Conservation (phyloP, 2,888 invertebrate genomes). For the Stegana nigrithorax region DNA sequence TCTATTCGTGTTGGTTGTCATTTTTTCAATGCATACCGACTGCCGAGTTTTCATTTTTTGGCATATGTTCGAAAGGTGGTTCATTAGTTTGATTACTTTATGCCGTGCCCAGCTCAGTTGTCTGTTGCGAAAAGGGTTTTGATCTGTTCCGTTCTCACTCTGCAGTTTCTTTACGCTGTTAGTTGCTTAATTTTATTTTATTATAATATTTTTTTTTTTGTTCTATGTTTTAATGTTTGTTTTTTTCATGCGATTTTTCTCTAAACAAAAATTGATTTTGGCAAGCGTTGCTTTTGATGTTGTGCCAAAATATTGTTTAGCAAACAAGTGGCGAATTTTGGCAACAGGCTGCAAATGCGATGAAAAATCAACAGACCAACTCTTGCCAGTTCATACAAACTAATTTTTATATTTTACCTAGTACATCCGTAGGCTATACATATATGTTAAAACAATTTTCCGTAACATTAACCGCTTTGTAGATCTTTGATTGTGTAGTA, state of each 20-base stretch:
- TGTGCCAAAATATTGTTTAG: constrained; percentile 57
- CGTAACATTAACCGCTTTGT: no score
- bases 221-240: constrained; percentile 23
- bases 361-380: no score
- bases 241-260: no score
- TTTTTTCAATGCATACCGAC: background rate
- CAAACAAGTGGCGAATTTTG: constrained; percentile 40
- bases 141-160: background rate
- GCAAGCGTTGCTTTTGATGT: constrained; percentile 52
- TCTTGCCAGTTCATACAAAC: no score
- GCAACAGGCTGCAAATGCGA: no score
- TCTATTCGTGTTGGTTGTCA: constrained; percentile 45
- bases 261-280: constrained; percentile 49
- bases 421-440: no score
- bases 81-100: constrained; percentile 31
- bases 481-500: no score
- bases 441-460: no score
- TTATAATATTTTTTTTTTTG: constrained; percentile 2
- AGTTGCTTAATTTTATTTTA: background rate
- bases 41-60: background rate
- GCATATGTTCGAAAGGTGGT: constrained; percentile 10
- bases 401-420: no score
- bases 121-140: background rate
- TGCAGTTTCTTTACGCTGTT: background rate
- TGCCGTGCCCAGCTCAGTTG: background rate